A percentile compares a stretch with the other conserved stretches of the same genome.
Conservation (phyloP, 2,888 invertebrate species). For the Hirtodrosophila trivittata region DNA sequence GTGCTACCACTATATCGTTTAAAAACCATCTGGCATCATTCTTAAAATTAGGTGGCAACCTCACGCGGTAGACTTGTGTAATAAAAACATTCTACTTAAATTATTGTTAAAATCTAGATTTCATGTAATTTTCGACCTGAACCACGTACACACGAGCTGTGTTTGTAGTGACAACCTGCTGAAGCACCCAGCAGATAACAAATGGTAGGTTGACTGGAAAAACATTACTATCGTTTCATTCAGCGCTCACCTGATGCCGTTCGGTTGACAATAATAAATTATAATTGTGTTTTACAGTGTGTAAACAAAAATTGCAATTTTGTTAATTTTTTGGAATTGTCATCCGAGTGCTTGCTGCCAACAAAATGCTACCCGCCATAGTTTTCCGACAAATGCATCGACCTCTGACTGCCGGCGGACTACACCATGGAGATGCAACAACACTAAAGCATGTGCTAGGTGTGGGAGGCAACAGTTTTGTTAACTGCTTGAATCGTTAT, state of each 20-base stretch:
- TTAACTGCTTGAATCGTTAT: conserved; percentile 82
- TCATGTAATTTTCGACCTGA: conserved; percentile 39
- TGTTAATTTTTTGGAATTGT: conserved; percentile 16
- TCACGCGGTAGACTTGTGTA: conserved; percentile 58
- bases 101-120: conserved; percentile 51
- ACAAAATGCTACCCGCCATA: conserved; percentile 80
- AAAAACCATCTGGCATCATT: conserved; percentile 22
- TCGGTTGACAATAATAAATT: conserved; percentile 26
- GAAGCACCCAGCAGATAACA: conserved; percentile 22
- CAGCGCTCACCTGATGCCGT: conserved; percentile 34
- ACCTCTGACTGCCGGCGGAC: conserved; percentile 64
- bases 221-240: conserved; percentile 16
- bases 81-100: conserved; percentile 62
- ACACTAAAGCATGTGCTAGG: conserved; percentile 75
- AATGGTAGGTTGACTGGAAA: conserved; percentile 52
- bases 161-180: conserved; percentile 16
- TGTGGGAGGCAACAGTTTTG: conserved; percentile 69
- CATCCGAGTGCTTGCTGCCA: conserved; percentile 20
- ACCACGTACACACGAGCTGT: conserved; percentile 19
- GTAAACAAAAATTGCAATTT: conserved; percentile 19
- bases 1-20: conserved; percentile 24
- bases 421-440: conserved; percentile 72
- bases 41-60: conserved; percentile 34
- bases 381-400: conserved; percentile 81
- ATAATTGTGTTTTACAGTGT: conserved; percentile 20